A percentile compares a stretch with the other conserved stretches of the same genome.
Evolutionary conservation across 2,888 invertebrate species (phyloP).

Genomic region (Alloplasta piceator): DNA sequence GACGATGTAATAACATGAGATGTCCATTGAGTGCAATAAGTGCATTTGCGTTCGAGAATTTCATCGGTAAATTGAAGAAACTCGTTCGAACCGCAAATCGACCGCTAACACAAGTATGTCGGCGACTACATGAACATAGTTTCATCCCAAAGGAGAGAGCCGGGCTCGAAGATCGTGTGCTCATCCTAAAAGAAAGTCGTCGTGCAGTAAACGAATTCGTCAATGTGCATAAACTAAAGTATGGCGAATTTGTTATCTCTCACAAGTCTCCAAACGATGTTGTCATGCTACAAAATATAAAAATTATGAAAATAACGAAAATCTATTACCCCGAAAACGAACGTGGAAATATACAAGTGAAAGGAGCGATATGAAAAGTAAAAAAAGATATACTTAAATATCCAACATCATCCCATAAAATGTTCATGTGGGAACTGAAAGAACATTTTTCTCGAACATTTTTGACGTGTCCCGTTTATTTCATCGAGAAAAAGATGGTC

Average conservation of each 20-base stretch:
- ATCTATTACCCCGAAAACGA: background rate
- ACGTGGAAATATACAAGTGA: background rate
- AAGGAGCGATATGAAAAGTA: slow-evolving; percentile 15
- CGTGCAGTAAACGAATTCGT: background rate
- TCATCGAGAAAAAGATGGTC: slow-evolving; percentile 17
- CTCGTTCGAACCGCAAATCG: slow-evolving; percentile 56
- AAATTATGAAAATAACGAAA: slow-evolving; percentile 16
- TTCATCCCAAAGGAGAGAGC: slow-evolving; percentile 7
- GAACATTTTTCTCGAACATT: background rate
- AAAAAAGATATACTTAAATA: slow-evolving; percentile 15
- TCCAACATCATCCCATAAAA: slow-evolving; percentile 3
- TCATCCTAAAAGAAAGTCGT: slow-evolving; percentile 17
- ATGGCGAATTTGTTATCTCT: slow-evolving; percentile 21
- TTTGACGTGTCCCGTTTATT: background rate
- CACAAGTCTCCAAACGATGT: slow-evolving; percentile 29
- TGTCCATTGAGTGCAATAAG: slow-evolving; percentile 44
- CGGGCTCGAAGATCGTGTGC: background rate
- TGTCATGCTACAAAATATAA: slow-evolving; percentile 19
- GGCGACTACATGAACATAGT: slow-evolving; percentile 52
- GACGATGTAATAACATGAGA: slow-evolving; percentile 60
- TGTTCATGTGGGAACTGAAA: slow-evolving; percentile 21
- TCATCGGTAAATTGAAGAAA: slow-evolving; percentile 60
- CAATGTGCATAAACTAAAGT: slow-evolving; percentile 24
- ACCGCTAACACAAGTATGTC: slow-evolving; percentile 63
- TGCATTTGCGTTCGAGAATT: slow-evolving; percentile 63